Base-by-base conservation (phyloP, 2,888 invertebrate genomes). In the Ctena decussata region DNA sequence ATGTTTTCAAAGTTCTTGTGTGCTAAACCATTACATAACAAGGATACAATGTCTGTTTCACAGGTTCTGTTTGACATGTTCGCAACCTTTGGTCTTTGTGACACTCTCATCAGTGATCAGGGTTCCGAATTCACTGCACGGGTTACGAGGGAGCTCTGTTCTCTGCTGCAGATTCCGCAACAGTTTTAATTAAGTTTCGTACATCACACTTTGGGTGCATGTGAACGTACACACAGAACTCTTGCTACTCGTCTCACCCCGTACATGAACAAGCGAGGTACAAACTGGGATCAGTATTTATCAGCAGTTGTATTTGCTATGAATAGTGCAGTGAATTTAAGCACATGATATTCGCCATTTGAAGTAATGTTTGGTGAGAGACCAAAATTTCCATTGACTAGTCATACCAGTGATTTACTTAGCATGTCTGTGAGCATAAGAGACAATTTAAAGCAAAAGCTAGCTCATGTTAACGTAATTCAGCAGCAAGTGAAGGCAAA, bases 331-430 rank as follows among this genome's bases (percentile, higher is more conserved):
- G 85, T 80, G 6, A 75, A 88, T 60, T 5, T 86, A 18, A 37
- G 76, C 73, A 21, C 46, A 46, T 84, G 84, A 18, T 87, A 73
- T 35, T 84, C 87, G n/a, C 87, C 87, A 24, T 85, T 82, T 86
- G 85, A 89, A 46, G 78, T 89, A 1, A 2, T 85, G 27, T 84
- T 74, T 77, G 84, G 69, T 2, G 71, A 75, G 21, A 49, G 89
- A 24, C 82, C 81, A 15, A 82, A 80, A 65, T 87, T 86, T 77
- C 87, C 85, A 27, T 60, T 85, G 35, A 35, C 39, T 27, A 37
- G 15, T 44, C 72, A 35, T 46, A 70, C 37, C 21, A 35, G 32
- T n/a, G n/a, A n/a, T 37, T 60, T 15, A 65, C 75, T 11, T 21
- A 79, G 49, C 37, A 35, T n/a, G 0, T 79, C 15, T 73, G 75